Evolutionary conservation across 1,140 invertebrate species (phyloP), one percentile per base, ranked within the genome.

Genomic region (Oryzaephilus surinamensis): DNA sequence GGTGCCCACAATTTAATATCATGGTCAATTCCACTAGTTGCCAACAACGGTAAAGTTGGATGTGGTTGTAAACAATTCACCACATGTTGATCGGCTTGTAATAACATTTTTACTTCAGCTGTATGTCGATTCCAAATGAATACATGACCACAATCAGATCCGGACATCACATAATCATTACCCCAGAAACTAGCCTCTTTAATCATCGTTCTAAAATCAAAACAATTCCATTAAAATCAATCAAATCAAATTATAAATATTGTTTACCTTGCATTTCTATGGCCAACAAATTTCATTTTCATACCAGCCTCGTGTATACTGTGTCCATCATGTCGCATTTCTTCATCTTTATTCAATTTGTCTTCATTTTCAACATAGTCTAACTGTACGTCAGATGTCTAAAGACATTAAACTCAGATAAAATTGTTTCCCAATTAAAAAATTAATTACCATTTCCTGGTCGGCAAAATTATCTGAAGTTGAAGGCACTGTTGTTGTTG

Each of bases 141-240:
- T 7, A 85, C 74, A 51, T 84, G 80, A 1, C 83, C 87, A 61
- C 87, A 92, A 58, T 92, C 87, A 8, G 84, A 88, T 2, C 87
- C 87, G 12, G 83, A 86, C 71, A 89, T 79, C 2, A 91, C 76
- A 62, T 75, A 85, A 49, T 81, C 65, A 47, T 84, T 70, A 27
- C 88, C 88, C 84, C 85, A 93, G 60, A 92, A 93, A 40, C 79
- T 83, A 1, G 85, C 82, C 62, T 91, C 84, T 65, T 92, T 92
- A 32, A 93, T 91, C 84, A 84, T 83, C 15, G 82, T 86, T 58
- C 78, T 85, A 70, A 18, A 19, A 33, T 6, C 3, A 33, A 8
- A 6, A 33, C 14, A 33, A 6, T 12, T 33, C 15, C 32, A 7
- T 12, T 30, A 13, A 18, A 16, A 14, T 13, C 13, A 7, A 30